A percentile compares a stretch with the other conserved stretches of the same genome.
phyloP scores from a whole-genome alignment of 2,888 invertebrate species.

The Nephrotoma guestfalica region DNA sequence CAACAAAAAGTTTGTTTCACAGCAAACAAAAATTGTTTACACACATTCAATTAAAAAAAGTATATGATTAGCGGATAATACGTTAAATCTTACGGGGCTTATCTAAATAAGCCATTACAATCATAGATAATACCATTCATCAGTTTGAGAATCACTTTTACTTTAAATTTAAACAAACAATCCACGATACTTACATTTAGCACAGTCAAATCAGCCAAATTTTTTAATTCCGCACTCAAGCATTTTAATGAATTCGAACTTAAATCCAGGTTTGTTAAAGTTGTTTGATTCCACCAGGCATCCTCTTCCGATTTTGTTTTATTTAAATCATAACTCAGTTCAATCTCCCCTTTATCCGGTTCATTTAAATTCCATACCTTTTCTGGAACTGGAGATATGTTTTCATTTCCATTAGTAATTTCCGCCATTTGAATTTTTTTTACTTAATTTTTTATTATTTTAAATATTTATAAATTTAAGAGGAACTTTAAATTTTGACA shows the following conservation, averaged over 20 bases:
- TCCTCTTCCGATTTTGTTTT: constrained; percentile 39
- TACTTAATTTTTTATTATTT: background rate
- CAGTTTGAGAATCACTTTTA: background rate
- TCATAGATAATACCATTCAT: background rate
- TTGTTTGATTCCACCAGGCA: constrained; percentile 75
- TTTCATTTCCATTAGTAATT: background rate
- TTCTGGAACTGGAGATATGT: constrained; percentile 44
- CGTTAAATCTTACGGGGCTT: no score
- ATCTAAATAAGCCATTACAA: no score
- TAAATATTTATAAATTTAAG: background rate
- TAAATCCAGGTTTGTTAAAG: constrained; percentile 60
- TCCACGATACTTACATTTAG: constrained; percentile 41
- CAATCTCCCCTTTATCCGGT: constrained; percentile 41
- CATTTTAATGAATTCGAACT: constrained; percentile 54
- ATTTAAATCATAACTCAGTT: constrained; percentile 37
- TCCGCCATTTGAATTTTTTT: background rate
- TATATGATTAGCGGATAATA: no score
- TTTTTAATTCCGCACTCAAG: constrained; percentile 48
- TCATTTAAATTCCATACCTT: constrained; percentile 61
- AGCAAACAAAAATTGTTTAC: no score
- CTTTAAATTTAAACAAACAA: no score
- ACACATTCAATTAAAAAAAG: no score
- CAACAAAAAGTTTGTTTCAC: no score
- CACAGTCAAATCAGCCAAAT: constrained; percentile 49
- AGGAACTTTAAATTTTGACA: background rate